Evolutionary conservation across 2,797 vertebrate genomes (phyloP).

Genomic region (Siniperca scherzeri): DNA sequence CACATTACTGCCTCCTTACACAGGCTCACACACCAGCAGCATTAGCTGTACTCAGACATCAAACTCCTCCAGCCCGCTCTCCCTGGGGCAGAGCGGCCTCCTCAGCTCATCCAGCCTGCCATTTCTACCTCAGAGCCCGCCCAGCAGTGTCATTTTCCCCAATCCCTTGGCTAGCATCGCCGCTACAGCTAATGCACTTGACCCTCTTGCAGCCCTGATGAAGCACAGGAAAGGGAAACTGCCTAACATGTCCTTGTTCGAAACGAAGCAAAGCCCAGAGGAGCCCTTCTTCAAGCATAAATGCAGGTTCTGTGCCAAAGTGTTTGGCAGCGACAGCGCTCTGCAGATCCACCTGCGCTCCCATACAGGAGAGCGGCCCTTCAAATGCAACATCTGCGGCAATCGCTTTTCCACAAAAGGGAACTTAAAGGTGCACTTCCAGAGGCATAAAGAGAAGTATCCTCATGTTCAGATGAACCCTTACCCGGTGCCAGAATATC

Average conservation of each 20-base stretch:
- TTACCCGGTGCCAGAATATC: constrained; percentile 98
- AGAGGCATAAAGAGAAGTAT: constrained; percentile 98
- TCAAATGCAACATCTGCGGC: constrained; percentile 99
- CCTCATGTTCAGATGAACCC: constrained; percentile 99
- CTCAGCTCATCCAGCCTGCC: constrained; percentile 90
- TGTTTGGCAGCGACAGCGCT: constrained; percentile 98
- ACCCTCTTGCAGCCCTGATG: constrained; percentile 94
- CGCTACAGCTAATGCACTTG: constrained; percentile 94
- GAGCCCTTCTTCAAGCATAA: constrained; percentile 99
- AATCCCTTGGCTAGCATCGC: constrained; percentile 97
- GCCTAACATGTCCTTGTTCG: constrained; percentile 92
- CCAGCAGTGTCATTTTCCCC: constrained; percentile 95
- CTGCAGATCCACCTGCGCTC: constrained; percentile 99
- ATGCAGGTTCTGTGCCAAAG: constrained; percentile 99
- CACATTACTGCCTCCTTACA: constrained; percentile 80
- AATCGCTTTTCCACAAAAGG: constrained; percentile 99
- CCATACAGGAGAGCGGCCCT: constrained; percentile 97
- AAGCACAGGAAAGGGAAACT: constrained; percentile 95
- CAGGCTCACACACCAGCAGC: constrained; percentile 75
- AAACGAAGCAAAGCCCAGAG: constrained; percentile 92
- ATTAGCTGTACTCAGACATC: constrained; percentile 83
- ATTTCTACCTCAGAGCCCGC: constrained; percentile 96
- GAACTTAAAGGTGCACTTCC: constrained; percentile 99
- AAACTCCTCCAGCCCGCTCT: constrained; percentile 85
- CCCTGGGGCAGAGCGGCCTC: constrained; percentile 86